phyloP scores from a whole-genome alignment of 2,888 invertebrate genomes.

The Drosophila kanekoi region DNA sequence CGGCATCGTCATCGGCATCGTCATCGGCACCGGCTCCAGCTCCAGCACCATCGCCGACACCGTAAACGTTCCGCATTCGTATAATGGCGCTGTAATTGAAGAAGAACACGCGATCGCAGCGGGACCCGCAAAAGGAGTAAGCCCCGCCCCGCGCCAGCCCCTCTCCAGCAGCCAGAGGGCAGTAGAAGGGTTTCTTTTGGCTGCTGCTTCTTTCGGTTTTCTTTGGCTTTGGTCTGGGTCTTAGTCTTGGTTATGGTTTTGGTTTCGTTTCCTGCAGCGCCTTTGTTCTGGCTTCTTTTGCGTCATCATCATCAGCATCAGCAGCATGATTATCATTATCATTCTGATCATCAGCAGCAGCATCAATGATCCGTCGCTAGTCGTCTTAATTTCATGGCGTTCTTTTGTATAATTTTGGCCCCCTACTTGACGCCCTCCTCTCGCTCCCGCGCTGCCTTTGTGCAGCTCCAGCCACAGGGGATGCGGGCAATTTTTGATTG shows the following conservation, averaged over 20 bases:
- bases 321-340: slow-evolving; percentile 13
- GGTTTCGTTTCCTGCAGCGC: slow-evolving; percentile 53
- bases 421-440: slow-evolving; percentile 3
- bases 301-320: slow-evolving; percentile 29
- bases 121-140: slow-evolving; percentile 40
- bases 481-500: slow-evolving; percentile 64
- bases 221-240: slow-evolving; percentile 4
- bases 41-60: slow-evolving; percentile 49
- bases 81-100: slow-evolving; percentile 81
- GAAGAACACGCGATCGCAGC: slow-evolving; percentile 77
- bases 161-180: slow-evolving; percentile 27
- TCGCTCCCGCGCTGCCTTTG: slow-evolving; percentile 1
- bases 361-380: slow-evolving; percentile 67
- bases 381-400: slow-evolving; percentile 75
- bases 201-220: not conserved
- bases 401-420: slow-evolving; percentile 56
- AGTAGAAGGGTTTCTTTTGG: slow-evolving; percentile 55
- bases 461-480: not conserved
- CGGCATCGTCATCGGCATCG: slow-evolving; percentile 15
- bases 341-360: slow-evolving; percentile 24
- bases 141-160: not conserved
- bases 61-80: slow-evolving; percentile 76
- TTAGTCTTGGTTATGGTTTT: slow-evolving; percentile 15
- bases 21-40: slow-evolving; percentile 19
- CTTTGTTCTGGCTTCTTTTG: slow-evolving; percentile 59